Base-by-base conservation (phyloP, 2,113 vertebrate genomes). In the Pteronura brasiliensis region DNA sequence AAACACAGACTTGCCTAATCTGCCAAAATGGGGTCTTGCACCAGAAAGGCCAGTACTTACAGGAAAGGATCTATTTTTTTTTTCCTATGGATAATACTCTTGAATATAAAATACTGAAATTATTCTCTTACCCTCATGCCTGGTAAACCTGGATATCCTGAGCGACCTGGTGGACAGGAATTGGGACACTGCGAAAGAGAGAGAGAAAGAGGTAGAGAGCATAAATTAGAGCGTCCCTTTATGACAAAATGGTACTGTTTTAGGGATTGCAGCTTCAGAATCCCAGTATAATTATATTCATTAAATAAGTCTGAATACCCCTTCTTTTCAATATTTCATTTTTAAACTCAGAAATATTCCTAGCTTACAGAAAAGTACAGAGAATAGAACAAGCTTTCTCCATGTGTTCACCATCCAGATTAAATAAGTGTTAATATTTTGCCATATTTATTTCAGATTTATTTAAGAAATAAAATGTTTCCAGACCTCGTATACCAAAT, bases 91-190 rank as follows among this genome's bases (percentile, higher is more conserved):
- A 7, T 67, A 49, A 82, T 52, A 88, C 3, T 88, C 23, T 39
- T 55, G 13, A 76, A 96, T 86, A 87, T 36, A 84, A 83, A 95
- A 90, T n/a, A 39, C 23, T 25, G 13, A 87, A 83, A 72, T 52
- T 84, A 13, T 90, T 81, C 34, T 96, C 98, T 99, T 98, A 99
- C 99, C 99, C 99, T 99, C 99, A 99, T 99, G 87, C 99, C 99
- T 97, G 99, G 99, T 96, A 99, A 98, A 0, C 99, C 99, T 97
- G 99, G 99, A 80, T 99, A 99, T 76, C 99, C 99, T 59, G 99
- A 98, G 6, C 98, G 99, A 6, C 99, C 99, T 82, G 99, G 98
- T 27, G 99, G 99, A 97, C 99, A 99, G 88, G 99, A 98, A 98
- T 98, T 99, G 72, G 99, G 99, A 98, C 99, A 99, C 99, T 99